These are phyloP conservation scores for Sciurus niger DNA, from an alignment of 2,113 vertebrate species.

Conservation along the genomic window DNA sequence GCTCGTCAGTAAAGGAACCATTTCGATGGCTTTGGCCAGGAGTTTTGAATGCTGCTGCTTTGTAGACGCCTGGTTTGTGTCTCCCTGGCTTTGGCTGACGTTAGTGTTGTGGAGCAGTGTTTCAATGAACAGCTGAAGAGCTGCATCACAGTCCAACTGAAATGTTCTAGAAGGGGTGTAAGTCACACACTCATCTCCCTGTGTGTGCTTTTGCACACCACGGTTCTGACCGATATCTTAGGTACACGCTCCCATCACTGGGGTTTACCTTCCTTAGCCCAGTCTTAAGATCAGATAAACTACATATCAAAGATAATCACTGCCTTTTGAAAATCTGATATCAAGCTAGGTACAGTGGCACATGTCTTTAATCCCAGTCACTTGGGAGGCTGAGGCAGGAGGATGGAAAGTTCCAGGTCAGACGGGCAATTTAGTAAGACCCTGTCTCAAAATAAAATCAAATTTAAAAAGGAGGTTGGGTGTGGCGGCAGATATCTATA, in stretches of 20 bases:
- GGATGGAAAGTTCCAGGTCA: background rate
- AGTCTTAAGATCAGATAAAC: background rate
- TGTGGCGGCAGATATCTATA: no score
- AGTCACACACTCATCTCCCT: background rate
- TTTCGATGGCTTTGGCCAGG: conserved; percentile 90
- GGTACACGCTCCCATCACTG: accelerated
- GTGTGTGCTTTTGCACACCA: accelerated
- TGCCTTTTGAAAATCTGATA: background rate
- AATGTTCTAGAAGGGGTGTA: conserved; percentile 89
- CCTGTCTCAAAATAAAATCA: background rate
- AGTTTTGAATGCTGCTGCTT: conserved; percentile 82
- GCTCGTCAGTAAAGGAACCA: conserved; percentile 93
- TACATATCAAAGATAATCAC: background rate
- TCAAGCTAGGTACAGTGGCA: background rate
- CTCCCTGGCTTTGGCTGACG: conserved; percentile 81
- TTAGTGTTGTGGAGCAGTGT: conserved; percentile 90
- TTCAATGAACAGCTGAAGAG: conserved; percentile 95
- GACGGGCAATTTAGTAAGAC: background rate
- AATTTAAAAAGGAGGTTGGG: background rate
- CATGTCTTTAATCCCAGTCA: background rate
- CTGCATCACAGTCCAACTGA: conserved; percentile 91
- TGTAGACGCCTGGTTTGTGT: background rate
- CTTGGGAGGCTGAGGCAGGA: background rate
- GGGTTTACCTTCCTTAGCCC: background rate
- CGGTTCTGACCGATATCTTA: background rate